Evolutionary conservation across 2,113 vertebrate species (phyloP).

Genomic region (Actenoides lindsayi): DNA sequence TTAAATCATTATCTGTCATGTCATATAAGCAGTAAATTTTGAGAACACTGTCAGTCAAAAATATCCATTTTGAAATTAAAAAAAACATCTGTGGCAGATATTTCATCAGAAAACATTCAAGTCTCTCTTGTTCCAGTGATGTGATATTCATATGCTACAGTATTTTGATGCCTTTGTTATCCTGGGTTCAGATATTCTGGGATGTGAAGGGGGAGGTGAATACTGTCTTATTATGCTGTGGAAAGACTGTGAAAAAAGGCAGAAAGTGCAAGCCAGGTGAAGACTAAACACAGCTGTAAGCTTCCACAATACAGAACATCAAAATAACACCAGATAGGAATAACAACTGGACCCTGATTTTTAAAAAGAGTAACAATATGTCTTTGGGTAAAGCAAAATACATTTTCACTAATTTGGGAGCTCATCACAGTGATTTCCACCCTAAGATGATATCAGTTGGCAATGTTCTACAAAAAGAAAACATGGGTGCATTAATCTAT

Average conservation of each 20-base stretch:
- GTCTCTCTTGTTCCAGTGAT: background rate
- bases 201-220: background rate
- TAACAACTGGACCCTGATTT: background rate
- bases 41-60: background rate
- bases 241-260: background rate
- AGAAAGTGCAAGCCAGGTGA: background rate
- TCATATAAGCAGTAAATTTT: background rate
- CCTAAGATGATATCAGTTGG: background rate
- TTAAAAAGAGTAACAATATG: background rate
- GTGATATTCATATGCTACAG: background rate
- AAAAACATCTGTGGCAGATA: background rate
- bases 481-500: background rate
- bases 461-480: background rate
- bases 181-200: background rate
- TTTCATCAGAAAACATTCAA: background rate
- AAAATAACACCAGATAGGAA: background rate
- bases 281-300: background rate
- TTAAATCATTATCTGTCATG: background rate
- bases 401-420: background rate
- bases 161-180: background rate
- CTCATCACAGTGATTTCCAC: background rate
- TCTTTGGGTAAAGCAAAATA: background rate
- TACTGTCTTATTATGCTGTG: background rate
- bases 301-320: background rate
- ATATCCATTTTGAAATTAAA: background rate